phyloP scores from a whole-genome alignment of 2,888 invertebrate genomes.

The Netelia fuscicornis region DNA sequence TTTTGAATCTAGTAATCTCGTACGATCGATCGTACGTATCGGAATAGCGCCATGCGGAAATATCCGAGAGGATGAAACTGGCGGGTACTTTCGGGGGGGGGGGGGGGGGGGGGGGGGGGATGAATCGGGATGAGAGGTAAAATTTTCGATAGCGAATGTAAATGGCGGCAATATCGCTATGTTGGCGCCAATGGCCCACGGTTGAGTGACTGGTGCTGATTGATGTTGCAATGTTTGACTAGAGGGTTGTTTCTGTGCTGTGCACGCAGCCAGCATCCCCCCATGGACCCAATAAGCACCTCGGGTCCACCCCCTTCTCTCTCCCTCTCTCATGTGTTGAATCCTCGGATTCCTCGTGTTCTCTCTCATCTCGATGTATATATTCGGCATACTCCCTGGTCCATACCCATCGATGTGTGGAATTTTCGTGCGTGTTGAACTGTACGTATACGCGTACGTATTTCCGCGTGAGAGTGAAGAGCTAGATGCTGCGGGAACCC shows the following conservation, averaged over 20 bases:
- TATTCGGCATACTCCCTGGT: background rate
- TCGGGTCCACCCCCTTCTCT: slow-evolving; percentile 73
- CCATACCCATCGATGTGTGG: background rate
- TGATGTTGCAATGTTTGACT: slow-evolving; percentile 85
- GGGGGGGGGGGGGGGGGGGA: too few species aligned
- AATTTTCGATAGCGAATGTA: slow-evolving; percentile 74
- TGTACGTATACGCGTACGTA: slow-evolving; percentile 48
- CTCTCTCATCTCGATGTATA: background rate
- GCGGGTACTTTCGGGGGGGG: background rate
- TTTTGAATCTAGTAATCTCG: slow-evolving; percentile 8
- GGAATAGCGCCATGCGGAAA: background rate
- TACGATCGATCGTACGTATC: slow-evolving; percentile 13
- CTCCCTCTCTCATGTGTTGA: slow-evolving; percentile 58
- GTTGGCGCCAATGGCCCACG: slow-evolving; percentile 82
- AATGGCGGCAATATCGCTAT: slow-evolving; percentile 83
- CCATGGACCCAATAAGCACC: slow-evolving; percentile 84
- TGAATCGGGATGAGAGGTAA: slow-evolving; percentile 24
- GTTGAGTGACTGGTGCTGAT: slow-evolving; percentile 84
- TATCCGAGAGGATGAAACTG: background rate
- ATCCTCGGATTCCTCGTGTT: slow-evolving; percentile 26
- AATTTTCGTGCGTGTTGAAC: slow-evolving; percentile 55
- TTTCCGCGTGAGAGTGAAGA: slow-evolving; percentile 51
- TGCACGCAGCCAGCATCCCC: slow-evolving; percentile 77
- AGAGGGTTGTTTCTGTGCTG: slow-evolving; percentile 84
- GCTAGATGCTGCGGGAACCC: slow-evolving; percentile 57